Evolutionary conservation across 1,140 invertebrate species (phyloP).

Genomic region (Nylanderia fulva): DNA sequence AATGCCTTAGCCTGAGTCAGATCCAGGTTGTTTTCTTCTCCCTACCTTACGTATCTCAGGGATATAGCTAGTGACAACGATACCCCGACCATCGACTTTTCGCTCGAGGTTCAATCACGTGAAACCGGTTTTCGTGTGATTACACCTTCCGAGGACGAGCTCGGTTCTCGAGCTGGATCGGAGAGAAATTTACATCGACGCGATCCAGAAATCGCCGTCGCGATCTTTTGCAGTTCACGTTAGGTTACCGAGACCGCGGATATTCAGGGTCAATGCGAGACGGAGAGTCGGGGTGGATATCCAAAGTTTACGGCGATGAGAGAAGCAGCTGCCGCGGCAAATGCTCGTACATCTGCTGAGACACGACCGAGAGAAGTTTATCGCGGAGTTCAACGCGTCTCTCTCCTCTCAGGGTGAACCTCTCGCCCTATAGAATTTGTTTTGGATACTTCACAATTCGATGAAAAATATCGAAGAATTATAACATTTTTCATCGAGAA

Average conservation of each 20-base stretch:
- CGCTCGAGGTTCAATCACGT: constrained; percentile 28
- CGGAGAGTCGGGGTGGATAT: constrained; percentile 56
- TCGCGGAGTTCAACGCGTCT: constrained; percentile 12
- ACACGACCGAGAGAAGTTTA: constrained; percentile 65
- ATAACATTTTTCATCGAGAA: background rate
- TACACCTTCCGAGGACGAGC: background rate
- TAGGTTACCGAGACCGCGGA: background rate
- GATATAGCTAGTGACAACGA: constrained; percentile 23
- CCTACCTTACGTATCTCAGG: constrained; percentile 21
- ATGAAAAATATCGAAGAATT: constrained; percentile 25
- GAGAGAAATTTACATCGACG: constrained; percentile 23
- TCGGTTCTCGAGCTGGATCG: constrained; percentile 6
- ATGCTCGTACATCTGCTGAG: constrained; percentile 84
- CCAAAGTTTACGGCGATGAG: constrained; percentile 68
- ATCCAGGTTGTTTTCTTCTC: constrained; percentile 59
- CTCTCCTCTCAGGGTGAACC: background rate
- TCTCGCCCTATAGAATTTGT: background rate
- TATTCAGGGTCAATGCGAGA: constrained; percentile 17
- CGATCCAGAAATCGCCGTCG: background rate
- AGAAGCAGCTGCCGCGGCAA: constrained; percentile 82
- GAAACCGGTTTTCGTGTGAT: constrained; percentile 67
- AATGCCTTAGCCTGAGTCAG: constrained; percentile 38
- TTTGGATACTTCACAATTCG: background rate
- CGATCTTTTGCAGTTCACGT: constrained; percentile 18
- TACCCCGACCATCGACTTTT: constrained; percentile 37